Base-by-base conservation (phyloP, 2,113 vertebrate genomes). In the Chaenocephalus aceratus region DNA sequence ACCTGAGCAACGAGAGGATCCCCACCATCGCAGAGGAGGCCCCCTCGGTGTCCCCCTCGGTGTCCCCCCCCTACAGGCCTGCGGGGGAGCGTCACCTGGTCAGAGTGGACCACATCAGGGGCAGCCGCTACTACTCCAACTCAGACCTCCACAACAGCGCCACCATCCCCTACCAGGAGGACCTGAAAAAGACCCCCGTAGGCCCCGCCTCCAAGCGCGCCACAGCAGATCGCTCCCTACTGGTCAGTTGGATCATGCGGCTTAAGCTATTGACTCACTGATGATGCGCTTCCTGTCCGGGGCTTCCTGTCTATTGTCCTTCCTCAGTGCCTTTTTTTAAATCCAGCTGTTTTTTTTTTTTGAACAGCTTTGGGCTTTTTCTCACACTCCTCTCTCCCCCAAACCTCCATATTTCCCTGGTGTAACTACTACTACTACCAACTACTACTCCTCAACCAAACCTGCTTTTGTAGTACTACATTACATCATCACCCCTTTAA, bases 231-330 rank as follows among this genome's bases (percentile, higher is more conserved):
- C 96, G 95, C 30, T 97, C 97, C 0, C 92, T 98, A 91, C 93
- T 97, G 92, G 96, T 96, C 95, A 98, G 96, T 93, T 98, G 96
- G 97, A 94, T 98, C 77, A 96, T 96, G 0, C 96, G 96, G 91
- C 97, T 98, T 93, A 98, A 97, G 89, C 80, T 97, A 80, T 96
- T 98, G 95, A 97, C 97, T 96, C 97, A 97, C 34, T 98, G 96
- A 98, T 91, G 90, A 93, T 90, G 87, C 81, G 81, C 91, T 94
- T 95, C 92, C 88, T 92, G 85, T 93, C 78, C 85, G 76, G 91
- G 92, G 68, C 84, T 90, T 86, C 82, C 15, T 85, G 66, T 92
- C 79, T 88, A 86, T 83, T 89, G 86, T 89, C 82, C 84, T 93
- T 91, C 88, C 87, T 93, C 81, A 84, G 92, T 94, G 93, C 93